A percentile compares a stretch with the other conserved stretches of the same genome.
Conservation (phyloP, 2,797 vertebrate genomes). For the Micromesistius poutassou region DNA sequence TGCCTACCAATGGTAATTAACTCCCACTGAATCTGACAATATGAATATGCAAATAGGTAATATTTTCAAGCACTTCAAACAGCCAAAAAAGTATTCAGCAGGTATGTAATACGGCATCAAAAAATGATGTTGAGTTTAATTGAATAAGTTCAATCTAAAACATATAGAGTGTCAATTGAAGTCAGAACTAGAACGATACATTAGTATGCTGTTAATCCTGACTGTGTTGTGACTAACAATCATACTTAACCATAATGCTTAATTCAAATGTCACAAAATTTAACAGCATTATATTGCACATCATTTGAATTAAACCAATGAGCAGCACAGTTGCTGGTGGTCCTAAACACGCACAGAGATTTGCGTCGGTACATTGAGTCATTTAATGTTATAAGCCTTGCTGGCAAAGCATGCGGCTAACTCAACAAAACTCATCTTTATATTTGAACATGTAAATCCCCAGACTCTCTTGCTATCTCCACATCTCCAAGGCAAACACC, state of each 20-base stretch:
- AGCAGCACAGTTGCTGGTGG: background rate
- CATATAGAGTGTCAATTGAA: too few relatives aligned
- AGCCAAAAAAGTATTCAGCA: background rate
- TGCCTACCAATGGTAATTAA: slow-evolving; percentile 1
- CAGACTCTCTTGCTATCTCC: background rate
- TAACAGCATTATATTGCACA: background rate
- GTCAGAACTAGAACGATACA: background rate
- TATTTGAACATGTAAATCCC: slow-evolving; percentile 1
- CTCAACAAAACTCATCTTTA: background rate
- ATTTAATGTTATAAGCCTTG: background rate
- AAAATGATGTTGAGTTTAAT: background rate
- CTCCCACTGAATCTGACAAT: background rate
- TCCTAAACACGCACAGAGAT: background rate
- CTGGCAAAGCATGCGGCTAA: background rate
- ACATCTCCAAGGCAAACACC: background rate
- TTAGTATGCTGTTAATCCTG: background rate
- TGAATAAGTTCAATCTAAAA: background rate
- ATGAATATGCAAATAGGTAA: background rate
- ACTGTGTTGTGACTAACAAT: background rate
- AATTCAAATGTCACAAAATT: background rate
- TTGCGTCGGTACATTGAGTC: background rate
- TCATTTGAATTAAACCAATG: background rate
- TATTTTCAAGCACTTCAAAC: background rate
- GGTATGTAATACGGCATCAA: background rate
- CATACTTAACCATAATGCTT: background rate